phyloP scores from a whole-genome alignment of 2,113 vertebrate genomes.

The Stegastes partitus region DNA sequence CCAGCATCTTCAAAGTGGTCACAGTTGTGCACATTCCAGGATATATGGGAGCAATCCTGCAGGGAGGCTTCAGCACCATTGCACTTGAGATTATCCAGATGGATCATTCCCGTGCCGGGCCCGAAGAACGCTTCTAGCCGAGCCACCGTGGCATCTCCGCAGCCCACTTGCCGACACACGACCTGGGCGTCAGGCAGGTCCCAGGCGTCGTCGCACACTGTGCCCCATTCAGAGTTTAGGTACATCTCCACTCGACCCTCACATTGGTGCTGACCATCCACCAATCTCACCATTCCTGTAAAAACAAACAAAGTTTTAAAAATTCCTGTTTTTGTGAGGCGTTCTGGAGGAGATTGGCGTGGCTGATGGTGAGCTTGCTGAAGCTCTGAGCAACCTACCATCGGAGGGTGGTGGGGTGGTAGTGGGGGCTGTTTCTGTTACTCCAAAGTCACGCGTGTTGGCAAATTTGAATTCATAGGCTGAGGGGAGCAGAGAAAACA shows the following conservation, averaged over 20 bases:
- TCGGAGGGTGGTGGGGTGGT: constrained; percentile 54
- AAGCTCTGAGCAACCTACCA: constrained; percentile 59
- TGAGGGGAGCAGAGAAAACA: constrained; percentile 36
- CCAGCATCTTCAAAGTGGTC: constrained; percentile 95
- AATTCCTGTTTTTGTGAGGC: neutral
- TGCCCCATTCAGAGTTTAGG: constrained; percentile 90
- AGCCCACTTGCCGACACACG: constrained; percentile 90
- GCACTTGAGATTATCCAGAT: constrained; percentile 97
- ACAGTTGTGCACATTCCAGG: constrained; percentile 96
- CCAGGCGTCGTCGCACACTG: constrained; percentile 96
- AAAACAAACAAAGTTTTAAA: neutral
- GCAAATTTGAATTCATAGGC: constrained; percentile 11
- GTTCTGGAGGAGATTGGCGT: neutral
- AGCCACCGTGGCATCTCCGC: constrained; percentile 86
- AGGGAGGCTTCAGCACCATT: constrained; percentile 88
- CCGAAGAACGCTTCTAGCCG: constrained; percentile 88
- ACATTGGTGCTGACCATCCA: constrained; percentile 88
- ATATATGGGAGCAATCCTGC: constrained; percentile 92
- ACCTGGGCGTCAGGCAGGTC: constrained; percentile 91
- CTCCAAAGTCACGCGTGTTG: constrained; percentile 52
- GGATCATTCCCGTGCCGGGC: constrained; percentile 89
- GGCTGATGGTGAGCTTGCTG: neutral
- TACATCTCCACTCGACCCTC: constrained; percentile 96
- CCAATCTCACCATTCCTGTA: constrained; percentile 88
- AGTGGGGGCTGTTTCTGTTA: constrained; percentile 50